Conservation (phyloP, 2,888 invertebrate genomes). For the Micropterix aruncella region DNA sequence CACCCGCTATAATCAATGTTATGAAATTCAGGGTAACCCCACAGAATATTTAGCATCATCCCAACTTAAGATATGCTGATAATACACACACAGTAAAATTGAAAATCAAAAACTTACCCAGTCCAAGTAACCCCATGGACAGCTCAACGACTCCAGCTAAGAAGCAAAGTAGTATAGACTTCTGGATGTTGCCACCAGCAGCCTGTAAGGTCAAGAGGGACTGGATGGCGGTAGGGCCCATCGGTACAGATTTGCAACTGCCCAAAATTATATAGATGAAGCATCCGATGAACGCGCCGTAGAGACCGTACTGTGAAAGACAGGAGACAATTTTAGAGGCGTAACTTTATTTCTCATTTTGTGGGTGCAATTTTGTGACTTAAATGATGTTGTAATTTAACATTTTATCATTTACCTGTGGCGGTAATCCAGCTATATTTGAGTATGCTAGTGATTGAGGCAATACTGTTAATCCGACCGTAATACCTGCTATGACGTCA, state of each 20-base stretch:
- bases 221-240: conserved; percentile 87
- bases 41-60: no score
- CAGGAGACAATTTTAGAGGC: no score
- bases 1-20: no score
- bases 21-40: no score
- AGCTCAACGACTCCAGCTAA: conserved; percentile 61
- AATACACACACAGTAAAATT: no score
- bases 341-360: not conserved
- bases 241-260: conserved; percentile 83
- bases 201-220: conserved; percentile 75
- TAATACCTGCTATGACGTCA: conserved; percentile 82
- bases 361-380: not conserved
- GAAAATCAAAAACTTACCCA: conserved; percentile 39
- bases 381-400: conserved; percentile 12
- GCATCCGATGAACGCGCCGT: conserved; percentile 86
- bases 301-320: conserved; percentile 77
- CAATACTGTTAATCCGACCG: conserved; percentile 87
- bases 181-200: conserved; percentile 48
- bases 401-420: conserved; percentile 47
- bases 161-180: conserved; percentile 65
- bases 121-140: conserved; percentile 68
- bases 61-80: no score
- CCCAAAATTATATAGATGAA: conserved; percentile 85
- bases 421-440: conserved; percentile 64
- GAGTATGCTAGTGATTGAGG: conserved; percentile 80